Conservation (phyloP, 1,140 invertebrate genomes). For the Venustaconcha ellipsiformis region DNA sequence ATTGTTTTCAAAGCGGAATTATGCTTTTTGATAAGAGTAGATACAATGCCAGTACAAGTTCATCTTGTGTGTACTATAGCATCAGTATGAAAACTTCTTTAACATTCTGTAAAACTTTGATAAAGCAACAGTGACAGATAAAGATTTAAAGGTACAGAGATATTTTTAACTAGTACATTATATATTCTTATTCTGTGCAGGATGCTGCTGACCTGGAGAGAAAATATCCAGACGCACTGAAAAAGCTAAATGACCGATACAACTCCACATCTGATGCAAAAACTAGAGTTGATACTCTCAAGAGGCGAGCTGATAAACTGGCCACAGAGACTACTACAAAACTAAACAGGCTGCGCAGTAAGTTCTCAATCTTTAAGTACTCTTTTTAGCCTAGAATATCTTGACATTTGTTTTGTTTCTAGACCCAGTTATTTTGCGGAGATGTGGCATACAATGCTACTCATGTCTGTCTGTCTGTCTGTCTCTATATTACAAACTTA, state of each 20-base stretch:
- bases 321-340: constrained; percentile 47
- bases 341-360: constrained; percentile 50
- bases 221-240: constrained; percentile 75
- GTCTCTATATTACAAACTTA: too few species aligned
- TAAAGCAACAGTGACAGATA: background rate
- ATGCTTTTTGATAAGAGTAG: too few species aligned
- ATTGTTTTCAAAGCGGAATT: too few species aligned
- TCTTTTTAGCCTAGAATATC: too few species aligned
- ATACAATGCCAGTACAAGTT: background rate
- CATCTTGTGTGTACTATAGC: background rate
- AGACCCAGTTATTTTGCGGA: too few species aligned
- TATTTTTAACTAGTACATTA: constrained; percentile 1
- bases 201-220: constrained; percentile 70
- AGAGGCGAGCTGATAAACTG: constrained; percentile 49
- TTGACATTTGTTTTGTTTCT: too few species aligned
- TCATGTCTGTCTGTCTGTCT: too few species aligned
- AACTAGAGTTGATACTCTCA: constrained; percentile 79
- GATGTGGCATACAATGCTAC: too few species aligned
- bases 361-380: constrained; percentile 1
- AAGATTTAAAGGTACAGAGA: constrained; percentile 2
- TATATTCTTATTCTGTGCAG: constrained; percentile 43
- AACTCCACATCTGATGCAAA: constrained; percentile 77
- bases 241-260: constrained; percentile 75
- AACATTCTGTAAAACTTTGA: background rate
- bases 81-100: background rate